Evolutionary conservation across 2,797 vertebrate species (phyloP).

Genomic region (Rhodeus uyekii): DNA sequence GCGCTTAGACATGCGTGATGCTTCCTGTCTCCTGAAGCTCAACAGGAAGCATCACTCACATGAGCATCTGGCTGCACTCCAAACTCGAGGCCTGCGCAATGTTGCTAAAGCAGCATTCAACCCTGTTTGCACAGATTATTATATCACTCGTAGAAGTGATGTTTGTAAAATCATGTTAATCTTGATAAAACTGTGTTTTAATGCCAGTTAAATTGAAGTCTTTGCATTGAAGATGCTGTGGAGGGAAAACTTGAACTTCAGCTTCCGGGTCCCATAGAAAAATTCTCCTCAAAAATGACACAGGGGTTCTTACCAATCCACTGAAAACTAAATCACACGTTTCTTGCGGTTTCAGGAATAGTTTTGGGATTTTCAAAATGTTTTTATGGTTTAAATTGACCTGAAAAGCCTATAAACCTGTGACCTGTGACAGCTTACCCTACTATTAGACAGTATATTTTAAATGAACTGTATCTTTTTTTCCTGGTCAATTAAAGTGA

Average conservation of each 20-base stretch:
- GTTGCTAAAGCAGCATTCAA: constrained; percentile 30
- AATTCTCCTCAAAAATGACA: not conserved
- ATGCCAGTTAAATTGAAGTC: not conserved
- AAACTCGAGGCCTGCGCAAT: constrained; percentile 35
- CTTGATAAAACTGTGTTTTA: not conserved
- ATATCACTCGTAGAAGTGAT: not conserved
- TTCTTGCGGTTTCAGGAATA: not conserved
- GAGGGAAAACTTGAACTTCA: not conserved
- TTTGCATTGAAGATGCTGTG: not conserved
- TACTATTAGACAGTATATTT: not conserved
- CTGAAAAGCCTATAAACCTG: not conserved
- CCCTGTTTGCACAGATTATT: constrained; percentile 1
- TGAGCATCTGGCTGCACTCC: constrained; percentile 45
- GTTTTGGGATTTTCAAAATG: not conserved
- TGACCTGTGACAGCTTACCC: not conserved
- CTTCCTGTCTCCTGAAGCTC: constrained; percentile 66
- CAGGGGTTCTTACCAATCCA: not conserved
- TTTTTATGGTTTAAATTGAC: not conserved
- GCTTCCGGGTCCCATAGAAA: not conserved
- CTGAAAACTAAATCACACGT: not conserved
- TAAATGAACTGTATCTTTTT: not conserved
- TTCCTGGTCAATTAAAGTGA: not conserved
- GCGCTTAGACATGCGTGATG: constrained; percentile 51
- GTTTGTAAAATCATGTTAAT: not conserved
- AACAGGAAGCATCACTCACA: constrained; percentile 58